Conservation (phyloP, 2,797 vertebrate species). For the Sebastes hubbsi region DNA sequence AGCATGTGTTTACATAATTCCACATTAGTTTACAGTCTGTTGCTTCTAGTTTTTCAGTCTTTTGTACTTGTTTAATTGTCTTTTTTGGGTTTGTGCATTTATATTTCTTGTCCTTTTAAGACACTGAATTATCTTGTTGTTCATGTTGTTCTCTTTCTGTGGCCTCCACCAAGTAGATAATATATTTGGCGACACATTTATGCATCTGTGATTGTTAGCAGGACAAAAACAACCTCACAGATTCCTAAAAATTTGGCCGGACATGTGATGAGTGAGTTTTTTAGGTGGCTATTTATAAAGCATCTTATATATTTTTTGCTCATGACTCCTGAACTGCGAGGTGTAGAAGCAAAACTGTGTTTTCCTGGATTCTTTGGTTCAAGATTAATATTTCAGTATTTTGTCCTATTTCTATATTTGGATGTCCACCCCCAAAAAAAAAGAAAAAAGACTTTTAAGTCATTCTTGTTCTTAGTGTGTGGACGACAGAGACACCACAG, state of each 20-base stretch:
- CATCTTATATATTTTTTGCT: constrained; percentile 10
- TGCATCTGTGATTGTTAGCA: background rate
- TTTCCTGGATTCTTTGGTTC: constrained; percentile 35
- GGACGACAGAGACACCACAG: constrained; percentile 42
- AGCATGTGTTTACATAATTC: constrained; percentile 6
- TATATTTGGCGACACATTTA: background rate
- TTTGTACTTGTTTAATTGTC: background rate
- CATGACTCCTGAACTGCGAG: constrained; percentile 17
- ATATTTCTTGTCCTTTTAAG: background rate
- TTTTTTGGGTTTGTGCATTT: background rate
- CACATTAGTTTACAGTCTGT: background rate
- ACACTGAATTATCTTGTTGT: background rate
- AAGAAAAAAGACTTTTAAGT: constrained; percentile 47
- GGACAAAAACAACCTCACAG: background rate
- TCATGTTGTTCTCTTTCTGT: background rate
- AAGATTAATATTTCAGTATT: constrained; percentile 67
- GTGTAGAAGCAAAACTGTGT: constrained; percentile 62
- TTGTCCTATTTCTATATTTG: constrained; percentile 53
- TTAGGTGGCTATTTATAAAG: constrained; percentile 7
- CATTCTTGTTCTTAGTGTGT: constrained; percentile 54
- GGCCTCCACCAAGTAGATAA: background rate
- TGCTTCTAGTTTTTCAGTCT: background rate
- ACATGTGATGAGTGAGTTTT: background rate
- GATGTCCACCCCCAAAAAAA: constrained; percentile 8
- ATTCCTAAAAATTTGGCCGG: background rate